A percentile compares a stretch with the other conserved stretches of the same genome.
phyloP scores from a whole-genome alignment of 1,140 invertebrate genomes.

The Nylanderia fulva region DNA sequence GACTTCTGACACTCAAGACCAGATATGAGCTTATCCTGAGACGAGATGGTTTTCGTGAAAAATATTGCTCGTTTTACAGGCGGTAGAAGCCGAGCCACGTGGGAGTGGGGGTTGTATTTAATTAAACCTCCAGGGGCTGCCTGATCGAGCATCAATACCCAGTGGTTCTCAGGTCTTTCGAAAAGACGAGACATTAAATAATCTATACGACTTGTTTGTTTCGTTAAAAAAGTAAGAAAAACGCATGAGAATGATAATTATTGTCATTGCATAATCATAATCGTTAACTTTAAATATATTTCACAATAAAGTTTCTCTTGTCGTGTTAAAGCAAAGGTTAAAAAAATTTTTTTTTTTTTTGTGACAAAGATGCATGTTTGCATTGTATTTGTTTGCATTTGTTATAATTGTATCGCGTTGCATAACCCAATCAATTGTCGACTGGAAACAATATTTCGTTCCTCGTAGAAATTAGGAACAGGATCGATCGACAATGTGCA shows the following conservation, averaged over 20 bases:
- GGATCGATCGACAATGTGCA: conserved; percentile 44
- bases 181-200: conserved; percentile 31
- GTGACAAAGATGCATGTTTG: not conserved
- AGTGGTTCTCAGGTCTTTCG: conserved; percentile 79
- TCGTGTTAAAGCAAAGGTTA: too few relatives aligned
- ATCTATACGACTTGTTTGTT: not conserved
- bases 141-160: conserved; percentile 85
- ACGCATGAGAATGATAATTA: not conserved
- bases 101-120: conserved; percentile 82
- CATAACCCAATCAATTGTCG: conserved; percentile 25
- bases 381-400: too few relatives aligned
- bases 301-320: not conserved
- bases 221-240: not conserved
- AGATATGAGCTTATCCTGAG: conserved; percentile 73
- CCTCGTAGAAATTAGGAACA: conserved; percentile 27
- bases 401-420: conserved; percentile 3
- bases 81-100: conserved; percentile 58
- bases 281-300: not conserved
- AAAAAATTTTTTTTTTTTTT: not conserved
- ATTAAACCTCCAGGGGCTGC: conserved; percentile 84
- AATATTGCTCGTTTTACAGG: conserved; percentile 79
- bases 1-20: conserved; percentile 52
- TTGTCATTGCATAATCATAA: not conserved
- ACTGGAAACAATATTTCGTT: conserved; percentile 16
- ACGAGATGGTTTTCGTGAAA: conserved; percentile 79